Conservation (phyloP, 2,113 vertebrate genomes). For the Perccottus glenii region DNA sequence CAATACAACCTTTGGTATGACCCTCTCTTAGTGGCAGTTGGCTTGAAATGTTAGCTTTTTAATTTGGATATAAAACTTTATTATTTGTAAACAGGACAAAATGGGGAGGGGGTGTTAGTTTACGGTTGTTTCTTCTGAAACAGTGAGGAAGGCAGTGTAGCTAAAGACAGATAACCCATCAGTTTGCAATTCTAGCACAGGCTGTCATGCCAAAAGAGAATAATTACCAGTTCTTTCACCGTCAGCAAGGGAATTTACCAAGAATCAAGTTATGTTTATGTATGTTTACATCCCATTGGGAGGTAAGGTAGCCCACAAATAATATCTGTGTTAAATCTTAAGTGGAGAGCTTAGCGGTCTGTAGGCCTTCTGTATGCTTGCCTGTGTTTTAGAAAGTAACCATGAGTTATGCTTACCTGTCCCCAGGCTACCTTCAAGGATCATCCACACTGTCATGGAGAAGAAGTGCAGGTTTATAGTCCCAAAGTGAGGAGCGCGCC, state of each 20-base stretch:
- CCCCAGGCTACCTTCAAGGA: constrained; percentile 49
- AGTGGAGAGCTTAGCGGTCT: too few relatives aligned
- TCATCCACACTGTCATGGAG: constrained; percentile 19
- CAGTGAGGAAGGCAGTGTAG: constrained; percentile 12
- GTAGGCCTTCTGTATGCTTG: neutral
- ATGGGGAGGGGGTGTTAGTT: constrained; percentile 16
- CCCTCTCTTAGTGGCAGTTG: constrained; percentile 10
- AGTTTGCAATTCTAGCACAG: neutral
- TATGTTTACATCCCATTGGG: too few relatives aligned
- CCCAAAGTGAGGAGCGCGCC: constrained; percentile 54
- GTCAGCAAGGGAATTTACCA: constrained; percentile 12
- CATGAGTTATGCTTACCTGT: constrained; percentile 18
- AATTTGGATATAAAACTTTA: constrained; percentile 43
- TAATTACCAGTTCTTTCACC: constrained; percentile 14
- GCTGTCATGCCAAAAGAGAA: constrained; percentile 11
- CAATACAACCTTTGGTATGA: constrained; percentile 17
- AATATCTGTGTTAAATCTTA: too few relatives aligned
- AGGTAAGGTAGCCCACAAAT: too few relatives aligned
- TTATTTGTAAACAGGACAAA: constrained; percentile 28
- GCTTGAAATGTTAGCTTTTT: constrained; percentile 20
- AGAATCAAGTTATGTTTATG: too few relatives aligned
- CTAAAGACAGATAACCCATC: constrained; percentile 38
- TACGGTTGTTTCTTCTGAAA: constrained; percentile 7
- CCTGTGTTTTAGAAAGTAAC: constrained; percentile 5
- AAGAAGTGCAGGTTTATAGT: constrained; percentile 53